phyloP scores from a whole-genome alignment of 2,113 vertebrate species.

The Saccopteryx leptura region DNA sequence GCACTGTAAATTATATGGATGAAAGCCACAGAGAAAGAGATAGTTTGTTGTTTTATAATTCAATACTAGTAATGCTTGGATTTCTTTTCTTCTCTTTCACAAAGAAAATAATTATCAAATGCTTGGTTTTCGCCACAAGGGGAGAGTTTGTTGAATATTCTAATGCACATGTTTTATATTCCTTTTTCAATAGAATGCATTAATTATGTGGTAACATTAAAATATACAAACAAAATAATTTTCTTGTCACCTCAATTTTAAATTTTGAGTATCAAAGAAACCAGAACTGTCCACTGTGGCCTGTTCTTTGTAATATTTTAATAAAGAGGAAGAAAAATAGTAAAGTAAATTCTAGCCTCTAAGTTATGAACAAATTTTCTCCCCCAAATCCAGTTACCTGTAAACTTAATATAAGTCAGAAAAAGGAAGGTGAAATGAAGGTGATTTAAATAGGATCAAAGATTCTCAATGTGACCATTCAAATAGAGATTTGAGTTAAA shows the following conservation, averaged over 20 bases:
- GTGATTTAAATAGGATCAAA: conserved; percentile 27
- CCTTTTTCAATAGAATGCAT: conserved; percentile 66
- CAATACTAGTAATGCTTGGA: conserved; percentile 71
- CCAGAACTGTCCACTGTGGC: neutral
- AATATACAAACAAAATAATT: conserved; percentile 70
- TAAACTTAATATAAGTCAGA: neutral
- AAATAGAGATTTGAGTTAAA: neutral
- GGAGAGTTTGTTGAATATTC: conserved; percentile 74
- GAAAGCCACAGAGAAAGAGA: conserved; percentile 79
- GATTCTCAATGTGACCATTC: neutral
- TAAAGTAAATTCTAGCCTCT: neutral
- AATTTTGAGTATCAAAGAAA: conserved; percentile 73
- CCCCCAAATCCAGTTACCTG: neutral
- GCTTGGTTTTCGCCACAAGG: conserved; percentile 64
- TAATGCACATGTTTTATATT: conserved; percentile 60
- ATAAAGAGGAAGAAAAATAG: neutral
- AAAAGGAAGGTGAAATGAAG: neutral
- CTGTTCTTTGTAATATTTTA: conserved; percentile 37
- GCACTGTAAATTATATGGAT: conserved; percentile 77
- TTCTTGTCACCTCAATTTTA: conserved; percentile 58
- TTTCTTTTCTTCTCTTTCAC: conserved; percentile 78
- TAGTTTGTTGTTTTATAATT: conserved; percentile 83
- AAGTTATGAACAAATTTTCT: conserved; percentile 11
- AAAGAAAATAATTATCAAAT: conserved; percentile 77
- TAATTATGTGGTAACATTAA: conserved; percentile 74